phyloP scores from a whole-genome alignment of 2,113 vertebrate species.

The Stomatorhinus ivindoensis region DNA sequence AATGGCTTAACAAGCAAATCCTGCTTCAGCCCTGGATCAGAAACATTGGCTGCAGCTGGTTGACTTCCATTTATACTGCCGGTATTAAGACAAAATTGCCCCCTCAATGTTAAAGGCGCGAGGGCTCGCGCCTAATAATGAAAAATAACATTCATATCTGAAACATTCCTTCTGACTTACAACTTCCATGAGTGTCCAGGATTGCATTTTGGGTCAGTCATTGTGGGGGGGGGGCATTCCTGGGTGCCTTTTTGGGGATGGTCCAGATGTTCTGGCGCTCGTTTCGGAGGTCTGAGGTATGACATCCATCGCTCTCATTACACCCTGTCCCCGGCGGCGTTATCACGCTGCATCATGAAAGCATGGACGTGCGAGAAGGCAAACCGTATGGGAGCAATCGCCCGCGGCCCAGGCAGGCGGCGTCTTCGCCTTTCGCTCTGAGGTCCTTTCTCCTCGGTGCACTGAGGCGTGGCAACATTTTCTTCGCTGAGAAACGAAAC shows the following conservation, averaged over 20 bases:
- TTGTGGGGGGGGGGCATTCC: not conserved
- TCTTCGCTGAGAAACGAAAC: not conserved
- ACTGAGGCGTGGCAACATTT: not conserved
- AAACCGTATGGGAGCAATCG: not conserved
- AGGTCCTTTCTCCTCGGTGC: not conserved
- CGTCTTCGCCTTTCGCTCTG: not conserved
- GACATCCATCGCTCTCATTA: not conserved
- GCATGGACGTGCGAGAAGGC: not conserved
- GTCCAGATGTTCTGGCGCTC: conserved; percentile 1
- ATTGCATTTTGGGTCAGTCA: not conserved
- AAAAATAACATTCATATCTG: not conserved
- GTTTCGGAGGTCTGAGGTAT: not conserved
- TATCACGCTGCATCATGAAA: too few species aligned
- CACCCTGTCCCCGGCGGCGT: too few species aligned
- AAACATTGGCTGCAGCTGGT: not conserved
- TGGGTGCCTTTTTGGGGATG: not conserved
- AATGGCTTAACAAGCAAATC: not conserved
- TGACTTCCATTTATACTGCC: not conserved
- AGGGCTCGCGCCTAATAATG: not conserved
- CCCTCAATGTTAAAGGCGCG: not conserved
- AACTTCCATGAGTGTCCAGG: not conserved
- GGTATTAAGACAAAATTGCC: not conserved
- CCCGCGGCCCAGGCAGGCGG: too few species aligned
- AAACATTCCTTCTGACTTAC: not conserved
- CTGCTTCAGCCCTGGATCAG: not conserved